Base-by-base conservation (phyloP, 2,113 vertebrate genomes). In the Poecile atricapillus region DNA sequence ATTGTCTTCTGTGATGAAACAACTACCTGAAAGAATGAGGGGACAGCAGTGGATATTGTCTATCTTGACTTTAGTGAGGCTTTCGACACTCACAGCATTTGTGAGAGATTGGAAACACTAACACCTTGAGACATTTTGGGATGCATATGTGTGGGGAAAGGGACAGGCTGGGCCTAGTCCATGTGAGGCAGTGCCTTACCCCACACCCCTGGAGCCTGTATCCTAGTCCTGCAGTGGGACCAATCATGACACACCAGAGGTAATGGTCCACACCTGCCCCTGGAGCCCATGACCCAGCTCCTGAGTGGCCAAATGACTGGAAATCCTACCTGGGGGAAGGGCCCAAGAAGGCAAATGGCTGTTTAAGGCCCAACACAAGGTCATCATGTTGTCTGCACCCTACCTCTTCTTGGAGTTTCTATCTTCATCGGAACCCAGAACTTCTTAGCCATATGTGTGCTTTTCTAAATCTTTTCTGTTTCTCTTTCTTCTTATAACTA, bases 101-200 rank as follows among this genome's bases (percentile, higher is more conserved):
- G 9, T 33, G 28, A 33, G 18, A 53, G 7, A 7, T 2, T 53
- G 27, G 39, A 60, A 33, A 15, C 9, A 52, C 21, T 33, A 35
- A 33, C 19, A 17, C 22, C 37, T 44, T 0, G 0, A 44, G 53
- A 44, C 7, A 39, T 53, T 77, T 53, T 87, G 22, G 15, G 39
- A 69, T 19, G 27, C 9, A 27, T 16, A 13, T 22, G 15, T 28
- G 22, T 46, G 55, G 18, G 15, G 33, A 68, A 46, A 53, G 33
- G 6, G 22, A 21, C 7, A 60, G 33, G 15, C 13, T 44, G 6
- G 27, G 12, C 27, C 5, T 11, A 17, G 14, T 15, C 22, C 11
- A 44, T 1, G 6, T 3, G 7, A 60, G 44, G 7, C 27, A 59
- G 11, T 52, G 37, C 27, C 23, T 22, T 23, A 13, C 33, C 18